Evolutionary conservation across 2,797 vertebrate genomes (phyloP).

Genomic region (Adrianichthys oophorus): DNA sequence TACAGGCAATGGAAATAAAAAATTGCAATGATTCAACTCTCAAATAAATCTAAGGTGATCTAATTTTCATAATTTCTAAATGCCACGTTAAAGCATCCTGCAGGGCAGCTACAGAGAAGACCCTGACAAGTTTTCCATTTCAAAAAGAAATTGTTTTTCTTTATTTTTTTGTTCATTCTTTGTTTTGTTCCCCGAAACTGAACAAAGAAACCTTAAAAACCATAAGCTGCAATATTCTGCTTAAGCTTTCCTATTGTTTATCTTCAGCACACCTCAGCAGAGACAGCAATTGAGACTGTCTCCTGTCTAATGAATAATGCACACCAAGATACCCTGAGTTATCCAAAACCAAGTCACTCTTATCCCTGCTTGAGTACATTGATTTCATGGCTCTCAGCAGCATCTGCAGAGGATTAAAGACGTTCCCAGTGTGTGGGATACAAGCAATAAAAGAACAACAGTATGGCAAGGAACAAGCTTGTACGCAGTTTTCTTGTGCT

Average conservation of each 20-base stretch:
- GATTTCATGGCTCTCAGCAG: constrained; percentile 62
- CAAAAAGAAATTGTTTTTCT: background rate
- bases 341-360: constrained; percentile 72
- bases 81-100: constrained; percentile 2
- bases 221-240: constrained; percentile 28
- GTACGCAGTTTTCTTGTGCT: constrained; percentile 31
- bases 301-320: constrained; percentile 76
- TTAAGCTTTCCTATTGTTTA: constrained; percentile 55
- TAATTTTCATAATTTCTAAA: background rate
- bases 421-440: constrained; percentile 36
- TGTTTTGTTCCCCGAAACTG: constrained; percentile 24
- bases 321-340: constrained; percentile 67
- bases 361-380: constrained; percentile 72
- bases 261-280: constrained; percentile 53
- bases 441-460: constrained; percentile 61
- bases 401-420: constrained; percentile 63
- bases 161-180: constrained; percentile 20
- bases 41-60: background rate
- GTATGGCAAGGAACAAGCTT: constrained; percentile 44
- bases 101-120: background rate
- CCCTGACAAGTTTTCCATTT: constrained; percentile 27
- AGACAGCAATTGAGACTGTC: constrained; percentile 45
- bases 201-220: constrained; percentile 24
- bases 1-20: constrained; percentile 7
- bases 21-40: background rate